These are phyloP conservation scores for Caenorhabditis plicata DNA, from an alignment of 2,888 invertebrate species.

Conservation along the genomic window DNA sequence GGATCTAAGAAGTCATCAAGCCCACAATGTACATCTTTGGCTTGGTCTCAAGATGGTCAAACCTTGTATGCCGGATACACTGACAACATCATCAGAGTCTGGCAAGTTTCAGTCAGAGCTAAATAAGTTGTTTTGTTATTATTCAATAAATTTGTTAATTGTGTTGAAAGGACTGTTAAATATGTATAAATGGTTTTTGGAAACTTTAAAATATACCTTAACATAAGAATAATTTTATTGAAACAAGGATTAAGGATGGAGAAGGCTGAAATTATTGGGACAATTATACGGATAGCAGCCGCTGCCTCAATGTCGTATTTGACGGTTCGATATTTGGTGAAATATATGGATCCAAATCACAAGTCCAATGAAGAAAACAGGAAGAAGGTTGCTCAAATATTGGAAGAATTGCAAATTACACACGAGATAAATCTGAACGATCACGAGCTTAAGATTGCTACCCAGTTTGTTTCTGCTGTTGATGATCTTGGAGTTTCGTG, in stretches of 20 bases:
- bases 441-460: constrained; percentile 58
- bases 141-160: constrained; percentile 15
- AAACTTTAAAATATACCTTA: not conserved
- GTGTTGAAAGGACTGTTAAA: constrained; percentile 16
- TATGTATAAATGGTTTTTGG: constrained; percentile 16
- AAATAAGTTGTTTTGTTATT: constrained; percentile 29
- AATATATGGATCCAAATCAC: constrained; percentile 51
- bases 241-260: constrained; percentile 16
- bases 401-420: constrained; percentile 48
- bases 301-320: constrained; percentile 43
- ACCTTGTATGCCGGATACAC: constrained; percentile 92
- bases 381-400: constrained; percentile 49
- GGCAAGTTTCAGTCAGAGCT: constrained; percentile 78
- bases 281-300: constrained; percentile 33
- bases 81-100: constrained; percentile 94
- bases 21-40: constrained; percentile 85
- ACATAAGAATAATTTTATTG: not conserved
- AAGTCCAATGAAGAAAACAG: constrained; percentile 47
- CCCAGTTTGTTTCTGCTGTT: constrained; percentile 50
- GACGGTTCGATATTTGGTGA: constrained; percentile 39
- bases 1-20: constrained; percentile 65
- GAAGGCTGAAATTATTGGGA: constrained; percentile 33
- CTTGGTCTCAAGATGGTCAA: constrained; percentile 99
- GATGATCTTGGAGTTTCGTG: constrained; percentile 45
- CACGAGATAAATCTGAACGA: constrained; percentile 49